A percentile compares a stretch with the other conserved stretches of the same genome.
Evolutionary conservation across 2,797 vertebrate species (phyloP).

Genomic region (Pteronotus mesoamericanus): DNA sequence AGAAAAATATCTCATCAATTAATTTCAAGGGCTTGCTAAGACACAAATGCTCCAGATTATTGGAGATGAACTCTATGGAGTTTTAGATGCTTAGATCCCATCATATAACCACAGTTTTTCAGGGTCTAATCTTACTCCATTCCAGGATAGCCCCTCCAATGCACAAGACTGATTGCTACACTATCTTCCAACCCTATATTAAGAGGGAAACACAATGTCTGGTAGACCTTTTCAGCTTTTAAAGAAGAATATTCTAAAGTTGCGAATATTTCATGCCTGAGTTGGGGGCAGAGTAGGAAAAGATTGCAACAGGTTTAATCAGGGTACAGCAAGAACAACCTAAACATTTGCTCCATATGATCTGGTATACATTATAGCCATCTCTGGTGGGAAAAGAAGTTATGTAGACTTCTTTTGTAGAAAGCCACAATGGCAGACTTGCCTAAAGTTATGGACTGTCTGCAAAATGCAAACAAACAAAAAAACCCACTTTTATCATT

Average conservation of each 20-base stretch:
- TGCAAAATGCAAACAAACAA: background rate
- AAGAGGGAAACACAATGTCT: background rate
- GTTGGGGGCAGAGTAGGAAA: background rate
- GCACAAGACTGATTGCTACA: background rate
- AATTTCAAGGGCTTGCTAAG: background rate
- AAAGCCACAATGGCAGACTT: background rate
- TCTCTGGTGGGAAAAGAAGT: background rate
- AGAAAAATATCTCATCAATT: background rate
- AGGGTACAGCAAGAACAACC: background rate
- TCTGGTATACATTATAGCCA: background rate
- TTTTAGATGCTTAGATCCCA: background rate
- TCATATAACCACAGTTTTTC: background rate
- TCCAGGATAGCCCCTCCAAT: background rate
- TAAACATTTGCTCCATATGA: background rate
- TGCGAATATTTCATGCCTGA: background rate
- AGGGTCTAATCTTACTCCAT: background rate
- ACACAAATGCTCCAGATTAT: background rate
- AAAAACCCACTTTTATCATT: background rate
- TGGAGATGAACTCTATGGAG: background rate
- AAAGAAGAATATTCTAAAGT: background rate
- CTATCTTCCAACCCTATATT: background rate
- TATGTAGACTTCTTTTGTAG: background rate
- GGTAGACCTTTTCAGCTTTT: background rate
- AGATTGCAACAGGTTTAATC: background rate
- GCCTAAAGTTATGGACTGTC: background rate